Conservation (phyloP, 2,888 invertebrate species). For the Clitarchus hookeri region DNA sequence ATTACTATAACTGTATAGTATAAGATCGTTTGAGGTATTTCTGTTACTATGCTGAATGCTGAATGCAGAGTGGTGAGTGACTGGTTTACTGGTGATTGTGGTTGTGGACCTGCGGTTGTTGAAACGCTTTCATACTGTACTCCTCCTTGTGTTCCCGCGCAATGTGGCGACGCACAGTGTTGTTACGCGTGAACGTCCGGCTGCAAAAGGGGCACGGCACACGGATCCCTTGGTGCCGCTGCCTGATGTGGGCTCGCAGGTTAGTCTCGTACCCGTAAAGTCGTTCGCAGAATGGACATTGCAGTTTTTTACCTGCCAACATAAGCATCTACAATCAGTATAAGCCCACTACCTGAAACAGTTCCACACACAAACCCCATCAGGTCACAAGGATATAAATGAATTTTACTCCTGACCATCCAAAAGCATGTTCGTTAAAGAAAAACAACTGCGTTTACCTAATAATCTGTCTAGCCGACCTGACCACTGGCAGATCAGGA, state of each 20-base stretch:
- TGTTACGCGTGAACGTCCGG: constrained; percentile 89
- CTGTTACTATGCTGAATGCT: constrained; percentile 44
- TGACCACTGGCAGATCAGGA: too few species aligned
- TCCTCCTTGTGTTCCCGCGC: constrained; percentile 86
- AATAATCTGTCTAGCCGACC: too few species aligned
- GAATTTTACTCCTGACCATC: too few species aligned
- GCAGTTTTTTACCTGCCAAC: constrained; percentile 80
- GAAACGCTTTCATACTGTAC: constrained; percentile 68
- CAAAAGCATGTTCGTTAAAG: too few species aligned
- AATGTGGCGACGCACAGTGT: constrained; percentile 88
- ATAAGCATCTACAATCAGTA: too few species aligned
- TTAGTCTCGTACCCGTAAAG: constrained; percentile 93
- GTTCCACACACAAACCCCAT: too few species aligned
- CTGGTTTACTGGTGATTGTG: constrained; percentile 63
- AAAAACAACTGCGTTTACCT: too few species aligned
- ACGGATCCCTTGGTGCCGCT: constrained; percentile 89
- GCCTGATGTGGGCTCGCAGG: constrained; percentile 86
- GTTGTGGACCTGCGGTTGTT: constrained; percentile 63
- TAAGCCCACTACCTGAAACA: too few species aligned
- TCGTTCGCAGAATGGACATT: constrained; percentile 91
- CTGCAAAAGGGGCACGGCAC: constrained; percentile 91
- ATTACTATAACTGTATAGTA: constrained; percentile 42
- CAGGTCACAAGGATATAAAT: too few species aligned
- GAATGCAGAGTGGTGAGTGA: constrained; percentile 34
- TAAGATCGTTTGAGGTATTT: constrained; percentile 46